Evolutionary conservation across 2,797 vertebrate genomes (phyloP).

Genomic region (Cephalopachus bancanus): DNA sequence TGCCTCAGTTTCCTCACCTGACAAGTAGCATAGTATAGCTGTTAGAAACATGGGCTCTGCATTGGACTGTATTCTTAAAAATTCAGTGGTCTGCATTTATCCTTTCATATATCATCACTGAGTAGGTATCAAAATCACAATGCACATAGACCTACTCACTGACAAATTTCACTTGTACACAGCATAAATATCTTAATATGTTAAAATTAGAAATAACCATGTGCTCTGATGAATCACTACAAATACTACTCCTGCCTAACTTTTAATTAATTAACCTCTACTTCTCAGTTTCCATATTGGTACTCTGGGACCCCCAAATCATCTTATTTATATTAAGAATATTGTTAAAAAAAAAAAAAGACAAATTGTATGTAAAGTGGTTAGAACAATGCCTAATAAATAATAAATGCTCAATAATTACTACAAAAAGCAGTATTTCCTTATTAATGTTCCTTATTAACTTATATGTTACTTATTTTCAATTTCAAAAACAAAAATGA

Average conservation of each 20-base stretch:
- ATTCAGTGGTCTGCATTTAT: neutral
- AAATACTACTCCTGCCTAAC: neutral
- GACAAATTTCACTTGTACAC: neutral
- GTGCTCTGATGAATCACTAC: constrained; percentile 24
- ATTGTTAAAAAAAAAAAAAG: neutral
- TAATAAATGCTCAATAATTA: neutral
- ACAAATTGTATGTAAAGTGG: neutral
- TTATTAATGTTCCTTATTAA: neutral
- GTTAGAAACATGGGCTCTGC: neutral
- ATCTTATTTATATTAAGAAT: neutral
- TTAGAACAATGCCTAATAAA: neutral
- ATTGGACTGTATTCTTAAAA: neutral
- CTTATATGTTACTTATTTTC: neutral
- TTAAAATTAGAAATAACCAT: constrained; percentile 45
- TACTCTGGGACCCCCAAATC: neutral
- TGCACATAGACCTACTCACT: neutral
- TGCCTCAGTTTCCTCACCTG: neutral
- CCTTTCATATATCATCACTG: neutral
- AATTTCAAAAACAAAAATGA: neutral
- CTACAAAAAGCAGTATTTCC: neutral
- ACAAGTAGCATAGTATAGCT: neutral
- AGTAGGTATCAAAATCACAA: constrained; percentile 33
- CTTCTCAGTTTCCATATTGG: neutral
- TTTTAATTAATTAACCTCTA: neutral
- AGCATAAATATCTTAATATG: constrained; percentile 24